Evolutionary conservation across 2,113 vertebrate species (phyloP).

Genomic region (Coracopsis vasa): DNA sequence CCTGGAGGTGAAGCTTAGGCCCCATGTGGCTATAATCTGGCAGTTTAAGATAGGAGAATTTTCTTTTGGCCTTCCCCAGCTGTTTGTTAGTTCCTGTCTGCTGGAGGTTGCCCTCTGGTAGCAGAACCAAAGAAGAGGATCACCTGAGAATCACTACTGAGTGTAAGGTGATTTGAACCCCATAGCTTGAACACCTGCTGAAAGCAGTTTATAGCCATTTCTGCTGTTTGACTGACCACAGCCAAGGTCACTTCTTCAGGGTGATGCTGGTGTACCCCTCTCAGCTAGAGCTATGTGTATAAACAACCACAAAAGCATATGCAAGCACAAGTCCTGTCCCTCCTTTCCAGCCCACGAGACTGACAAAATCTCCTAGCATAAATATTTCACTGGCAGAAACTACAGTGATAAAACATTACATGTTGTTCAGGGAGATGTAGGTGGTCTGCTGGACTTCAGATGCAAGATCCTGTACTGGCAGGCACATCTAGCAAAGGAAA

Average conservation of each 20-base stretch:
- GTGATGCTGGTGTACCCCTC: not conserved
- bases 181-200: not conserved
- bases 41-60: not conserved
- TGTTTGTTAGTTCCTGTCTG: not conserved
- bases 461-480: not conserved
- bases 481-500: not conserved
- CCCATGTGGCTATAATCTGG: not conserved
- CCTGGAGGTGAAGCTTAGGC: not conserved
- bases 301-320: not conserved
- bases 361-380: not conserved
- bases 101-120: not conserved
- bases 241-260: not conserved
- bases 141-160: not conserved
- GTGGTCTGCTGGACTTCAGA: not conserved
- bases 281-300: not conserved
- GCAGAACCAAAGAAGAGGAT: not conserved
- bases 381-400: not conserved
- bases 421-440: not conserved
- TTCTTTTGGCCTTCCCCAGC: not conserved
- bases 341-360: not conserved
- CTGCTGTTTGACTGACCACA: not conserved
- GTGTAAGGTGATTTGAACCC: not conserved
- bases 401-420: not conserved
- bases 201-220: not conserved
- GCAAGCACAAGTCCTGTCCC: not conserved